Conservation (phyloP, 2,113 vertebrate species). For the Mionectes macconnelli region DNA sequence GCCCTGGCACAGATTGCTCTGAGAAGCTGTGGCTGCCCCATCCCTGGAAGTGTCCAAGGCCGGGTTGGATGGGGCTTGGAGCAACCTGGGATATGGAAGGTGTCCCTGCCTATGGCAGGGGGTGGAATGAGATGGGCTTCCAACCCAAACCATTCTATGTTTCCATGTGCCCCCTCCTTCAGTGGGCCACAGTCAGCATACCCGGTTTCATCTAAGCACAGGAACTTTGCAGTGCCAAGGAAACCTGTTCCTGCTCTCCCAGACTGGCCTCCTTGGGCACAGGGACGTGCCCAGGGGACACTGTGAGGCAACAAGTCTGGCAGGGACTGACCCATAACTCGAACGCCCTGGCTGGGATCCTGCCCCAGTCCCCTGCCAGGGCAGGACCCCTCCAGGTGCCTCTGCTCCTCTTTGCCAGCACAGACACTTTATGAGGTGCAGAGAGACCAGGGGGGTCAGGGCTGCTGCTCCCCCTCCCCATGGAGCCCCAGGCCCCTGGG, state of each 20-base stretch:
- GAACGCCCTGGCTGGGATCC: background rate
- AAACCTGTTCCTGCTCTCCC: background rate
- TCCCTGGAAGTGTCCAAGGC: background rate
- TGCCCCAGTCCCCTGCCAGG: background rate
- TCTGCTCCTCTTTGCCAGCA: background rate
- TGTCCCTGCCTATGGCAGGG: background rate
- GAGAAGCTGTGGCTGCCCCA: background rate
- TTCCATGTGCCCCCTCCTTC: background rate
- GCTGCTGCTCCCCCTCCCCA: background rate
- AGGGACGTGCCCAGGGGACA: accelerated
- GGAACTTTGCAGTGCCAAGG: background rate
- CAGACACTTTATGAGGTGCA: accelerated
- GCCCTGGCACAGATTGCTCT: background rate
- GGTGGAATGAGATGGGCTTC: background rate
- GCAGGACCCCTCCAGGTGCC: background rate
- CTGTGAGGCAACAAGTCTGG: accelerated
- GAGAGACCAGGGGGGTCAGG: background rate
- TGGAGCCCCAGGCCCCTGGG: background rate
- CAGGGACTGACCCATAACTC: background rate
- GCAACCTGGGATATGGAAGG: accelerated
- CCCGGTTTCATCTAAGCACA: background rate
- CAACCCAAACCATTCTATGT: background rate
- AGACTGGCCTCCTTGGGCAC: background rate
- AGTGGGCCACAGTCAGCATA: background rate
- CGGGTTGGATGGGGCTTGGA: accelerated